Evolutionary conservation across 1,140 invertebrate species (phyloP), one percentile per base, ranked within the genome.

Genomic region (Arion vulgaris): DNA sequence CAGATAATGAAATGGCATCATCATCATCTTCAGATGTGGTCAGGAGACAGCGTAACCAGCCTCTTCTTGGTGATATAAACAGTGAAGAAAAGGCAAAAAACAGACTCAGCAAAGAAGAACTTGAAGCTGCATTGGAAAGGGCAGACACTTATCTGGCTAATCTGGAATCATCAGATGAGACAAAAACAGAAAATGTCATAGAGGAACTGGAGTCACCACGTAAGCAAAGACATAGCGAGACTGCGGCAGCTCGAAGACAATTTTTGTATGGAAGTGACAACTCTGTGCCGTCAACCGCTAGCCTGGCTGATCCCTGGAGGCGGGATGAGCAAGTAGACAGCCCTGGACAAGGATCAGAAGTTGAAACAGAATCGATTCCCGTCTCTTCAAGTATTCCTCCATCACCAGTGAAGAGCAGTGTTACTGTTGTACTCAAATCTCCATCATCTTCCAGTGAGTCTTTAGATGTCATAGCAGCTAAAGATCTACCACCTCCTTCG

Each of bases 121-220:
- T 90, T 57, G 86, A 89, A 66, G 86, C 87, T 51, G 89, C 89
- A 34, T 73, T 90, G 32, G 86, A 87, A 41, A 84, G 84, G 75
- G 89, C 89, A 32, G 88, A 90, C 80, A 85, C 80, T n/a, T 90
- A 90, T 78, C 84, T 87, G 77, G 83, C 85, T 62, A 85, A 83
- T 45, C 36, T 84, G 11, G 17, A 34, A 11, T 1, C 76, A 9
- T 45, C 80, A 19, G 76, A 28, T 11, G 80, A 72, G 11, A 34
- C 32, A 2, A 78, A 69, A 51, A n/a, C 32, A 19, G 81, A 71
- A 23, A 38, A 41, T 0, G 66, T 26, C 28, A 39, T 23, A 34
- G 28, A 75, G 39, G 49, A 81, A 17, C 39, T 28, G 19, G 49
- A 51, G 0, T 57, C 68, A 32, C 45, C 45, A 28, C 28, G 69